Percentiles rank a stretch among this genome's conserved stretches.
Evolutionary conservation across 2,888 invertebrate genomes (phyloP).

Genomic region (Steromphala cineraria): DNA sequence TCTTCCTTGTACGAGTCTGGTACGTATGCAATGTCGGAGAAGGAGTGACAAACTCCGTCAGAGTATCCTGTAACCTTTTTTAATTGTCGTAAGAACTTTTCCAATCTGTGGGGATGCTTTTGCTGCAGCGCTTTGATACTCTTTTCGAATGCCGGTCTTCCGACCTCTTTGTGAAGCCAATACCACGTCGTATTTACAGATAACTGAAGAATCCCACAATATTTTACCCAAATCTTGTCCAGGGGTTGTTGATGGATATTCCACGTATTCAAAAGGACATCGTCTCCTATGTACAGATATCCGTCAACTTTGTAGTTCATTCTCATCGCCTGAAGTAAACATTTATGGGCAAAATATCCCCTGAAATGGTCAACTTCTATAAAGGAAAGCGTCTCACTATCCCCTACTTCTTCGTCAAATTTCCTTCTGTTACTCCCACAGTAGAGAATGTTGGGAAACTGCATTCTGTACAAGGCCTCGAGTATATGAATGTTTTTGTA

Average conservation of each 20-base stretch:
- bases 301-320: constrained; percentile 42
- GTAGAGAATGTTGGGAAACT: constrained; percentile 24
- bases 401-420: background rate
- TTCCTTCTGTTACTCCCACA: background rate
- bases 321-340: constrained; percentile 34
- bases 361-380: background rate
- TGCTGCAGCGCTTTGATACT: background rate
- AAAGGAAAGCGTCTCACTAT: background rate
- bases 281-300: constrained; percentile 38
- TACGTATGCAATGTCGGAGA: constrained; percentile 13
- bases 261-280: constrained; percentile 27
- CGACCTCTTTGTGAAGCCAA: background rate
- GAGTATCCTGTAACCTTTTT: background rate
- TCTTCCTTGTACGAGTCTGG: background rate
- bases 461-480: background rate
- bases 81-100: background rate
- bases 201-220: background rate
- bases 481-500: background rate
- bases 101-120: background rate
- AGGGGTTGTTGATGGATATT: background rate
- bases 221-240: background rate
- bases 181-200: background rate
- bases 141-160: background rate
- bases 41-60: background rate
- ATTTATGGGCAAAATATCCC: constrained; percentile 14